Conservation (phyloP, 2,113 vertebrate genomes). For the Trinectes maculatus region DNA sequence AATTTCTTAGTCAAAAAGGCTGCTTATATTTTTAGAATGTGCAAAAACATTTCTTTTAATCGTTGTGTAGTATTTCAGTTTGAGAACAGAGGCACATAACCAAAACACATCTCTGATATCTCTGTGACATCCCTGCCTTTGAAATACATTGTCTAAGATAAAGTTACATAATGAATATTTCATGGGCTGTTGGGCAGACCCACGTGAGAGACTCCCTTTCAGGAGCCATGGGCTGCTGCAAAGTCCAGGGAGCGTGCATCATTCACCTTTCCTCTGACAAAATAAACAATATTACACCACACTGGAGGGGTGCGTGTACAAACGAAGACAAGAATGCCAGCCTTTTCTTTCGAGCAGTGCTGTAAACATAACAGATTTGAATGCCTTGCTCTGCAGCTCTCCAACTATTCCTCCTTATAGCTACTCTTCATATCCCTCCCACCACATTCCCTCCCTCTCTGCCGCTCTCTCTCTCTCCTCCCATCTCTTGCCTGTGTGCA, state of each 20-base stretch:
- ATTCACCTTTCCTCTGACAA: slow-evolving; percentile 30
- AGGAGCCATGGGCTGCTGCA: slow-evolving; percentile 36
- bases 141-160: slow-evolving; percentile 67
- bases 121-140: slow-evolving; percentile 39
- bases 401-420: slow-evolving; percentile 60
- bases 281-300: slow-evolving; percentile 39
- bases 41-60: not conserved
- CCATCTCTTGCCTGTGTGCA: slow-evolving; percentile 55
- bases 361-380: slow-evolving; percentile 56
- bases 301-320: slow-evolving; percentile 52
- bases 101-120: slow-evolving; percentile 13
- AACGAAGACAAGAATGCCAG: slow-evolving; percentile 19
- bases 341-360: slow-evolving; percentile 43
- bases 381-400: slow-evolving; percentile 52
- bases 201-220: slow-evolving; percentile 61
- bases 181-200: slow-evolving; percentile 66
- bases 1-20: not conserved
- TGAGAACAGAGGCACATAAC: not conserved
- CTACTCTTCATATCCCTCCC: slow-evolving; percentile 71
- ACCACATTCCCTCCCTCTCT: slow-evolving; percentile 47
- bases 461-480: slow-evolving; percentile 35
- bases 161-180: slow-evolving; percentile 82
- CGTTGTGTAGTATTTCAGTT: not conserved
- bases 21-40: not conserved
- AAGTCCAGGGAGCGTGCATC: slow-evolving; percentile 35